Evolutionary conservation across 2,888 invertebrate genomes (phyloP).

Genomic region (Scelioninae gen. 1): DNA sequence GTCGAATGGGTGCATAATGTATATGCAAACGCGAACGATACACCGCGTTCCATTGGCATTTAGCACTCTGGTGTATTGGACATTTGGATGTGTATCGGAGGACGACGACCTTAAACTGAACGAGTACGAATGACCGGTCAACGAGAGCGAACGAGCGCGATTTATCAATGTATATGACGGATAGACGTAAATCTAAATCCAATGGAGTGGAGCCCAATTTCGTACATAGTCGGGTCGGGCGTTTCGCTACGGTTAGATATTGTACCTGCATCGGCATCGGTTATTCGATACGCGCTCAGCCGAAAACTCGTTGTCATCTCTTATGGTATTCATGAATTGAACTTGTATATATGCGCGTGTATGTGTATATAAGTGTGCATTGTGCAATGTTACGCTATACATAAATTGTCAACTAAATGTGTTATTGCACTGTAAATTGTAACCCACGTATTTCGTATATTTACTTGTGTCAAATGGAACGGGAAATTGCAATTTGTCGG

Average conservation of each 20-base stretch:
- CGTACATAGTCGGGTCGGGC: constrained; percentile 53
- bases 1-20: constrained; percentile 8
- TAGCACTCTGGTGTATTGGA: constrained; percentile 7
- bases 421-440: constrained; percentile 51
- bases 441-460: constrained; percentile 41
- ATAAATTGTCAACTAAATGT: constrained; percentile 60
- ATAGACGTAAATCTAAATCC: constrained; percentile 74
- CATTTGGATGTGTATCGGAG: constrained; percentile 39
- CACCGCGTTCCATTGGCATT: constrained; percentile 26
- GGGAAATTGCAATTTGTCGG: constrained; percentile 63
- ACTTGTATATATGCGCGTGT: neutral
- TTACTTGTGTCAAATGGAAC: constrained; percentile 53
- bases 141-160: constrained; percentile 56
- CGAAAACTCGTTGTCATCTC: constrained; percentile 68
- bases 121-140: constrained; percentile 54
- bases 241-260: constrained; percentile 53
- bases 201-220: constrained; percentile 72
- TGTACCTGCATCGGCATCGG: constrained; percentile 51
- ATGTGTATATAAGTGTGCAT: neutral
- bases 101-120: constrained; percentile 60
- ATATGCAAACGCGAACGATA: constrained; percentile 37
- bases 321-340: constrained; percentile 61
- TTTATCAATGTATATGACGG: constrained; percentile 72
- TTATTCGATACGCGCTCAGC: constrained; percentile 63
- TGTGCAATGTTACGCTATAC: neutral